These are phyloP conservation scores for Drosophila teissieri DNA, from an alignment of 1,140 invertebrate species.

Conservation along the genomic window DNA sequence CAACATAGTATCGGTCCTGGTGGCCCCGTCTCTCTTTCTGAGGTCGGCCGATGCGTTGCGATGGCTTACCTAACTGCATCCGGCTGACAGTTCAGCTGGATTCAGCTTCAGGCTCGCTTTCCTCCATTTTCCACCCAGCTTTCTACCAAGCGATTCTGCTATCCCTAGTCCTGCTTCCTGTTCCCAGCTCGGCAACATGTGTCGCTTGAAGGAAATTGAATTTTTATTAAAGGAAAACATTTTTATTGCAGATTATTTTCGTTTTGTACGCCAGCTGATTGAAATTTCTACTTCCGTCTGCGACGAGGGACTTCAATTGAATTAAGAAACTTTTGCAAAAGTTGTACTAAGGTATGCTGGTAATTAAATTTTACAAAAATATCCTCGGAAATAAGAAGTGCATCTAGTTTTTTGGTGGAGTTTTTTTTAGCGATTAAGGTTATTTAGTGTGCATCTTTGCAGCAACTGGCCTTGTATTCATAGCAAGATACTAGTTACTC, in stretches of 20 bases:
- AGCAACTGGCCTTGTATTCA: no score
- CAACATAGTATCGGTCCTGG: conserved; percentile 15
- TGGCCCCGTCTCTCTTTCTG: conserved; percentile 14
- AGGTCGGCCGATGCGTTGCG: conserved; percentile 47
- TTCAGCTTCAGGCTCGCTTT: conserved; percentile 35
- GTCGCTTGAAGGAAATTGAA: conserved; percentile 82
- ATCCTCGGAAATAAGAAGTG: conserved; percentile 1
- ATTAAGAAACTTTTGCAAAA: conserved; percentile 57
- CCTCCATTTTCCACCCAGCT: not conserved
- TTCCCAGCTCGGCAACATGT: conserved; percentile 68
- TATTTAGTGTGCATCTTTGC: no score
- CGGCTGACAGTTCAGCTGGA: conserved; percentile 52
- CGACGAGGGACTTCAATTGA: conserved; percentile 55
- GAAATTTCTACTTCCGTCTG: conserved; percentile 74
- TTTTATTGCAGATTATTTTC: conserved; percentile 84
- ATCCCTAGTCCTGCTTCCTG: conserved; percentile 46
- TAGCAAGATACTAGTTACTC: no score
- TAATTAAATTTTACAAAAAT: conserved; percentile 65
- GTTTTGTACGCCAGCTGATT: conserved; percentile 68
- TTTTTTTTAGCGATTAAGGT: not conserved
- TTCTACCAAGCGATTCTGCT: not conserved
- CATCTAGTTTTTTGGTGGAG: not conserved
- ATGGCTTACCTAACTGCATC: conserved; percentile 76
- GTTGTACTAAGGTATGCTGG: conserved; percentile 20
- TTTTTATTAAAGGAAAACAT: conserved; percentile 84